phyloP scores from a whole-genome alignment of 1,140 invertebrate genomes.

The Oreohelix idahoensis region DNA sequence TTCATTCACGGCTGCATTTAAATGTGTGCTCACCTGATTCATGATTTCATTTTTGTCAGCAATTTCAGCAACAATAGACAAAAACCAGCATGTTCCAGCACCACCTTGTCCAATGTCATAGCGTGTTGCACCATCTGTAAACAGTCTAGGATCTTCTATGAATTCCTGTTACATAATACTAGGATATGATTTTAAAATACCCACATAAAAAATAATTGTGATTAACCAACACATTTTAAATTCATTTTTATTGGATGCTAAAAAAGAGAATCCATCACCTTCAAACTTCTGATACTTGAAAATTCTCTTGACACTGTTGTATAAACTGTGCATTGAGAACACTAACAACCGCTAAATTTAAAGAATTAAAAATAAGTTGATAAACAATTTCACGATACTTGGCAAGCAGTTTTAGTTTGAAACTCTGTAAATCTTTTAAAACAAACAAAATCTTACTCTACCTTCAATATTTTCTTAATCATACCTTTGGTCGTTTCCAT shows the following conservation, averaged over 20 bases:
- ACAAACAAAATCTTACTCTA: background rate
- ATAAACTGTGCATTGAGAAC: no score
- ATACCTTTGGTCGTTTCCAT: constrained; percentile 55
- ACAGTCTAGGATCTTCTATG: constrained; percentile 53
- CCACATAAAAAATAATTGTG: no score
- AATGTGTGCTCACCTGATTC: background rate
- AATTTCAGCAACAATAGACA: constrained; percentile 61
- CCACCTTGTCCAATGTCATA: constrained; percentile 68
- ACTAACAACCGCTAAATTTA: no score
- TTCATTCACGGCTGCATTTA: background rate
- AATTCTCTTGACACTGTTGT: no score
- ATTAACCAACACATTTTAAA: no score
- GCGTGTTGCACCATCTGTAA: constrained; percentile 61
- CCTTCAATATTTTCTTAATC: background rate
- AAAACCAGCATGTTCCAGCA: constrained; percentile 68
- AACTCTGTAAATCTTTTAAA: no score
- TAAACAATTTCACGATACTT: no score
- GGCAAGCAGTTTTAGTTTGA: no score
- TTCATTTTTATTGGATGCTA: no score
- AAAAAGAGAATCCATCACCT: no score
- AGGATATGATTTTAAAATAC: background rate
- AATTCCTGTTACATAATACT: constrained; percentile 54
- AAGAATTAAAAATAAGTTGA: no score
- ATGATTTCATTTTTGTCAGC: constrained; percentile 48
- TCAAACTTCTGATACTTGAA: no score